Evolutionary conservation across 2,113 vertebrate genomes (phyloP), one percentile per base, ranked within the genome.

Genomic region (Peromyscus polionotus): DNA sequence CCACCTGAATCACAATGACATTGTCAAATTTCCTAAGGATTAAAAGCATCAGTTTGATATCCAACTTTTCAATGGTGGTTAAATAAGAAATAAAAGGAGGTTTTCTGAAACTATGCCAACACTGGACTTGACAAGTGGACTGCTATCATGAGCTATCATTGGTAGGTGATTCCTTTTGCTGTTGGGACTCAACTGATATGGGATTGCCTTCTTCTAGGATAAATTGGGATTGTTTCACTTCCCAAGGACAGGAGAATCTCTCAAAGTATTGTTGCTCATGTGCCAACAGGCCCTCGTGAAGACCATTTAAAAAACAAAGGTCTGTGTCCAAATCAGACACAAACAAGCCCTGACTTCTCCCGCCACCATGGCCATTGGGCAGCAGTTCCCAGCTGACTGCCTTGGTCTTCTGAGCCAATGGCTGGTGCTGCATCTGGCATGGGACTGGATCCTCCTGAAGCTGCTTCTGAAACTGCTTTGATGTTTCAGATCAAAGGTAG

Each of bases 381-480:
- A 24, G 99, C 99, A 77, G 81, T 28, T 98, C 99, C 99, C 0
- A 98, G 98, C 12, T 99, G 99, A 99, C 96, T 86, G 95, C 99
- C 99, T 9, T 96, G 97, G n/a, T 99, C 98, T 84, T 97, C 98
- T 89, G 99, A 99, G 36, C 98, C 96, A 93, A 90, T 98, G n/a
- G 97, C 28, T 19, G 99, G 99, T 22, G 99, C 99, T 95, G 99
- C 99, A 54, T 98, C 99, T 51, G 99, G 99, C 6, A 99, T 99
- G 99, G 99, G 99, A 65, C 99, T 99, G 99, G 99, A 99, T 97
- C 98, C 99, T 0, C 98, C 99, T 91, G 99, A 99, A 83, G 99
- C 99, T 96, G 99, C 99, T 0, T 2, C 99, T 91, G 99, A 99
- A 83, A 99, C 99, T 96, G 99, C 99, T 0, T 2, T 96, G 26